A percentile compares a stretch with the other conserved stretches of the same genome.
These are phyloP conservation scores for Orientallactaga bullata DNA, from an alignment of 2,113 vertebrate species.

Conservation along the genomic window DNA sequence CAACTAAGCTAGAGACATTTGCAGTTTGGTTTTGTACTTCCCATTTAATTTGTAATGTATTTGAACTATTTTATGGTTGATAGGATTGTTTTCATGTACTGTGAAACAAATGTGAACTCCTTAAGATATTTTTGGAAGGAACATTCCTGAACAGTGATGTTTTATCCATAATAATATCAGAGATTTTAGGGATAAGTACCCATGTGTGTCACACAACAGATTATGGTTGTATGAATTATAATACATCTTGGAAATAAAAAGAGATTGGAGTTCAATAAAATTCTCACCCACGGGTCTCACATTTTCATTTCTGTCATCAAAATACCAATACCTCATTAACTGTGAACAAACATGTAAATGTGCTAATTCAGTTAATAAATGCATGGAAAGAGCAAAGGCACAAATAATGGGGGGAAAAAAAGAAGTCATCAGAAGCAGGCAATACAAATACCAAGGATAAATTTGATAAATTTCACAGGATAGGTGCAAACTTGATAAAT, in stretches of 20 bases:
- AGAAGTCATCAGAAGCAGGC: constrained; percentile 6
- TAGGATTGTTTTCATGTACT: constrained; percentile 15
- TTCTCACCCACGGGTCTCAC: constrained; percentile 72
- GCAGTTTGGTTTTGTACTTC: constrained; percentile 51
- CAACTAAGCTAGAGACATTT: constrained; percentile 60
- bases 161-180: constrained; percentile 56
- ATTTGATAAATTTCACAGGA: constrained; percentile 47
- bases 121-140: constrained; percentile 37
- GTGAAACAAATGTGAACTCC: constrained; percentile 38
- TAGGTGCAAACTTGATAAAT: constrained; percentile 57
- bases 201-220: constrained; percentile 56
- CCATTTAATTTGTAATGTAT: constrained; percentile 46
- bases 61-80: constrained; percentile 37
- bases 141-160: constrained; percentile 20
- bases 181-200: constrained; percentile 7
- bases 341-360: constrained; percentile 78
- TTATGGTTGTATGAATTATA: constrained; percentile 61
- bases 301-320: constrained; percentile 74
- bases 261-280: constrained; percentile 72
- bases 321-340: constrained; percentile 82
- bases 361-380: constrained; percentile 81
- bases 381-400: constrained; percentile 67
- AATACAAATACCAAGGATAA: constrained; percentile 27
- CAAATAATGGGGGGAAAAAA: constrained; percentile 25
- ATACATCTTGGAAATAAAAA: constrained; percentile 72